Evolutionary conservation across 2,888 invertebrate genomes (phyloP).

Genomic region (Campopleginae sp.): DNA sequence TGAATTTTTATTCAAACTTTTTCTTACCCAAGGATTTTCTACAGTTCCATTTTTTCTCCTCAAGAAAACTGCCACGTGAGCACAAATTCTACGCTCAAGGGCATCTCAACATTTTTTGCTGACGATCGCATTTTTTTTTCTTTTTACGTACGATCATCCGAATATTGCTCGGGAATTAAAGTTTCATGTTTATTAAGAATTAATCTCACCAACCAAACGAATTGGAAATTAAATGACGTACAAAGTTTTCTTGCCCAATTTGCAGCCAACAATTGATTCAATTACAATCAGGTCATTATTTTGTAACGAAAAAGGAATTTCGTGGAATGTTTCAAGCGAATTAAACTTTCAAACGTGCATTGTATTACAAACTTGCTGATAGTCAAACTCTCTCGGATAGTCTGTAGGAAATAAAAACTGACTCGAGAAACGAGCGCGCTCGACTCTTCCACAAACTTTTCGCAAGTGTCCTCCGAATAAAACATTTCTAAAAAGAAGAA

Average conservation of each 20-base stretch:
- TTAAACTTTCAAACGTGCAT: neutral
- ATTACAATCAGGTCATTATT: neutral
- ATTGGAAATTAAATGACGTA: neutral
- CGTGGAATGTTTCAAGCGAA: neutral
- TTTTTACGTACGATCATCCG: neutral
- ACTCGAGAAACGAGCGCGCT: neutral
- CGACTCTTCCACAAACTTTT: neutral
- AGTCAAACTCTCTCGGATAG: neutral
- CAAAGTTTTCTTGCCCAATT: neutral
- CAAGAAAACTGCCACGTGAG: neutral
- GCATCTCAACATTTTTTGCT: neutral
- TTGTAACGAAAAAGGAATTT: neutral
- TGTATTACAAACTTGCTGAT: neutral
- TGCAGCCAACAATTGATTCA: neutral
- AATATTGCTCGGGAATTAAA: neutral
- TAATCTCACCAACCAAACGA: neutral
- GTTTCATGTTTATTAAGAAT: neutral
- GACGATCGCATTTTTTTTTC: neutral
- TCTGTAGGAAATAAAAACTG: neutral
- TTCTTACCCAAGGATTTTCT: neutral
- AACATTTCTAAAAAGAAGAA: neutral
- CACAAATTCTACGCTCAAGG: conserved; percentile 5
- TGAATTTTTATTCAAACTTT: neutral
- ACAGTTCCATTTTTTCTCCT: neutral
- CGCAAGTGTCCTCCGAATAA: neutral